Percentiles rank a stretch among this genome's conserved stretches.
These are phyloP conservation scores for Panagrolaimus sp. DNA, from an alignment of 1,140 invertebrate genomes.

Conservation along the genomic window DNA sequence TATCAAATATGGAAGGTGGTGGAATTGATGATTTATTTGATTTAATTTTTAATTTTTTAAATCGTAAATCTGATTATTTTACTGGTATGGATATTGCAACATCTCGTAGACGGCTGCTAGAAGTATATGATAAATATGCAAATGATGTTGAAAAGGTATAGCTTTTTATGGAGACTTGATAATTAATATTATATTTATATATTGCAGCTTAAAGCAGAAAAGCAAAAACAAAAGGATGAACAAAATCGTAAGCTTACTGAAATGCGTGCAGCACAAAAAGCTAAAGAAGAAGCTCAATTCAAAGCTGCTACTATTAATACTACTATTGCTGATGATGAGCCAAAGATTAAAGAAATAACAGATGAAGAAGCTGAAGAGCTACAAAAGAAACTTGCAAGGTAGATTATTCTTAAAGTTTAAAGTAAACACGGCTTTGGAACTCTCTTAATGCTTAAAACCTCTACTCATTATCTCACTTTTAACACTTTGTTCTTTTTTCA, in stretches of 20 bases:
- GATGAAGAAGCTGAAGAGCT: slow-evolving; percentile 82
- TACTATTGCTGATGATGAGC: too few relatives aligned
- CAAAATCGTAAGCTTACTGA: slow-evolving; percentile 57
- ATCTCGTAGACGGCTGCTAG: slow-evolving; percentile 69
- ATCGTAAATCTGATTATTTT: slow-evolving; percentile 92
- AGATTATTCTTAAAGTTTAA: too few relatives aligned
- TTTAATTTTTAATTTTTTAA: slow-evolving; percentile 82
- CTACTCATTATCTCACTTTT: too few relatives aligned
- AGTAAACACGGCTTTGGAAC: too few relatives aligned
- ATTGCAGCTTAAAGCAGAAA: neutral
- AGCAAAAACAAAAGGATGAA: slow-evolving; percentile 44
- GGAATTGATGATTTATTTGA: slow-evolving; percentile 84
- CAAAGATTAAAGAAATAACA: slow-evolving; percentile 76
- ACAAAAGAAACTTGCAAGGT: slow-evolving; percentile 66
- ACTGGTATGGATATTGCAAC: slow-evolving; percentile 72
- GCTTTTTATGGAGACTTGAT: too few relatives aligned
- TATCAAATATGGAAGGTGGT: slow-evolving; percentile 82
- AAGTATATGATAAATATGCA: slow-evolving; percentile 32
- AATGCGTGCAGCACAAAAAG: slow-evolving; percentile 61
- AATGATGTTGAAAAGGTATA: slow-evolving; percentile 28
- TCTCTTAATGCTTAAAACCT: too few relatives aligned
- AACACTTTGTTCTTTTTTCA: too few relatives aligned
- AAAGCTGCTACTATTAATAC: too few relatives aligned
- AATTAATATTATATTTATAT: neutral
- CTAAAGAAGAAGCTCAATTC: slow-evolving; percentile 67